Percentiles rank a stretch among this genome's conserved stretches.
phyloP scores from a whole-genome alignment of 2,113 vertebrate genomes.

The Zootoca vivipara region DNA sequence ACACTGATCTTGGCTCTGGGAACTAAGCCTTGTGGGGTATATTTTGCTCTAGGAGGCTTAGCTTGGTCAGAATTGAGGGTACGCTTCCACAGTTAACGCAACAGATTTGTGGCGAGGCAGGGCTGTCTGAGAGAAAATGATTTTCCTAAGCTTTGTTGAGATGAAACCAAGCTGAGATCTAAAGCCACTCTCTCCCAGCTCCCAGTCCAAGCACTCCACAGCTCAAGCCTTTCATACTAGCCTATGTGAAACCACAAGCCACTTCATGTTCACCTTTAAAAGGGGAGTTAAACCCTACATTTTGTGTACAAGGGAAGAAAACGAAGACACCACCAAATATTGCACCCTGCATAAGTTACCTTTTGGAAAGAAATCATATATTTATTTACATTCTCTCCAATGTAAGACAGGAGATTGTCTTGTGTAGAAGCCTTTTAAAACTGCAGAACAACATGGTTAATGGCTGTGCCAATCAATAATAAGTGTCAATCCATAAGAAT shows the following conservation, averaged over 20 bases:
- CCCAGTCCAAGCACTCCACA: background rate
- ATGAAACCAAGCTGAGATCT: background rate
- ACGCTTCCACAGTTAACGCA: no score
- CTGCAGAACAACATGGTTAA: slow-evolving; percentile 21
- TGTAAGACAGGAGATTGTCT: background rate
- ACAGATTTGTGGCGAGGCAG: no score
- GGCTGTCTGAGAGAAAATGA: background rate
- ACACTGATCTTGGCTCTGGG: no score
- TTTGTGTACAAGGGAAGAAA: background rate
- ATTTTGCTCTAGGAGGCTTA: no score
- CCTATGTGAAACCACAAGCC: background rate
- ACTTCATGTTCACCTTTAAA: background rate
- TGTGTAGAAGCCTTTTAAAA: background rate
- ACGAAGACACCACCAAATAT: background rate
- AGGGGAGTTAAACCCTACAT: background rate
- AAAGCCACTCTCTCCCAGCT: no score
- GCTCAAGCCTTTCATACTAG: no score
- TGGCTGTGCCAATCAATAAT: slow-evolving; percentile 8
- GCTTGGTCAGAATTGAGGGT: no score
- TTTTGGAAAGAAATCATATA: background rate
- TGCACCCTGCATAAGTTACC: background rate
- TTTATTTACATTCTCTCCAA: background rate
- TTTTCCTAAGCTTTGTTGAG: background rate
- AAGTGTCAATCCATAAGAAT: slow-evolving; percentile 26
- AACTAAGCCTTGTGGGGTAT: no score